Evolutionary conservation across 2,888 invertebrate species (phyloP), one percentile per base, ranked within the genome.

Genomic region (Leptogaster cylindrica): DNA sequence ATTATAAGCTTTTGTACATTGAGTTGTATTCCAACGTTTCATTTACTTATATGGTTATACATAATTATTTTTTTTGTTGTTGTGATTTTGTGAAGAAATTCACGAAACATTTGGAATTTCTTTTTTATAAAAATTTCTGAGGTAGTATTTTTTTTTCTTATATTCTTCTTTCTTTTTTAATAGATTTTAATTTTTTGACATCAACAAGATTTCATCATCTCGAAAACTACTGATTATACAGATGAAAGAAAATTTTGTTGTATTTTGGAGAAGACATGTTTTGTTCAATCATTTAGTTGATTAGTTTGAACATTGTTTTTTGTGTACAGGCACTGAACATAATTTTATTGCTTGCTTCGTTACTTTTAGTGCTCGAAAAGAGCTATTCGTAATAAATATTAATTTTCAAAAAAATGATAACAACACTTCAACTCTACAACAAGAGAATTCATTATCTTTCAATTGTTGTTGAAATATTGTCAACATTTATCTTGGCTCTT

Each of bases 1-100:
- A 61, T 61, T 61, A 61, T 61, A 61, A 61, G 61, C 61, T 44
- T 61, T 61, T 61, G 61, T 61, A 61, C 61, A 61, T 61, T 61
- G 44, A 28, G 44, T 61, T 44, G 44, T 44, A 61, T 61, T 39
- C 44, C 44, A 44, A 61, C 27, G 41, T 61, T 27, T 8, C 3
- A 44, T 55, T 55, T 55, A n/a, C n/a, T n/a, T n/a, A n/a, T n/a
- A n/a, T n/a, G n/a, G n/a, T n/a, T n/a, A n/a, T n/a, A n/a, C 12
- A 25, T 14, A 28, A 51, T 51, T 20, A 50, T 20, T 55, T 23
- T 41, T 61, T 61, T 55, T 55, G 55, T 55, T 33, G 31, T 55
- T 46, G 2, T 50, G 25, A 12, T 50, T 46, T 50, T 50, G n/a
- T 23, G 23, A 12, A 55, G 23, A 36, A 27, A 36, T n/a, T 36